Conservation (phyloP, 2,888 invertebrate species). For the Drosophila nigritarsus region DNA sequence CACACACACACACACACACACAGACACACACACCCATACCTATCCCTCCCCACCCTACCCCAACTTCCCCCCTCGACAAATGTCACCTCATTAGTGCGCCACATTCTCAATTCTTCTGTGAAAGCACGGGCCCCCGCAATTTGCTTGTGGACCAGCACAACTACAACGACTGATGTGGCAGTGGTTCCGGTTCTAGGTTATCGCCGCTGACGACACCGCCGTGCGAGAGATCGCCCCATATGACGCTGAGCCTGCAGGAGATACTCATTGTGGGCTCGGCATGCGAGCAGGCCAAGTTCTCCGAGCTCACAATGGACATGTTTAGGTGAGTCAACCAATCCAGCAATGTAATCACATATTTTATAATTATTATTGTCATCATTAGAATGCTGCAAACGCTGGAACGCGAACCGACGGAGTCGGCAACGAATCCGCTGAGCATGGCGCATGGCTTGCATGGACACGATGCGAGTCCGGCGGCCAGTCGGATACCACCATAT, state of each 20-base stretch:
- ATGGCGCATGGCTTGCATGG: slow-evolving; percentile 85
- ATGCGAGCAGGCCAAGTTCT: slow-evolving; percentile 97
- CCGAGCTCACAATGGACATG: slow-evolving; percentile 98
- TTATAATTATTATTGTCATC: not conserved
- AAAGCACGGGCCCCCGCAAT: slow-evolving; percentile 86
- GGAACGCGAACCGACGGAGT: slow-evolving; percentile 95
- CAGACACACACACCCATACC: slow-evolving; percentile 35
- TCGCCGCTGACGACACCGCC: slow-evolving; percentile 94
- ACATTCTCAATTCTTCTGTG: slow-evolving; percentile 85
- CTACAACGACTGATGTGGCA: slow-evolving; percentile 84
- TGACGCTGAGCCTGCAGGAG: slow-evolving; percentile 95
- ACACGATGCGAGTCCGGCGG: slow-evolving; percentile 85
- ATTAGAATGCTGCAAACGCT: slow-evolving; percentile 95
- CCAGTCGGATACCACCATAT: slow-evolving; percentile 85
- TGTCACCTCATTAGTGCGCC: slow-evolving; percentile 83
- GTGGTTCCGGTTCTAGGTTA: slow-evolving; percentile 88
- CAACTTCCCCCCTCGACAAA: slow-evolving; percentile 19
- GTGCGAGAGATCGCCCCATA: slow-evolving; percentile 93
- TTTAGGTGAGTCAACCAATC: slow-evolving; percentile 86
- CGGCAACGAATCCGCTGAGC: slow-evolving; percentile 88
- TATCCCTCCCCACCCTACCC: slow-evolving; percentile 9
- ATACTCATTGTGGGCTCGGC: slow-evolving; percentile 97
- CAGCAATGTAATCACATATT: too few species aligned
- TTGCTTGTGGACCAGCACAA: slow-evolving; percentile 84
- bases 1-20: slow-evolving; percentile 14